Evolutionary conservation across 2,888 invertebrate genomes (phyloP).

Genomic region (Ariolimax columbianus): DNA sequence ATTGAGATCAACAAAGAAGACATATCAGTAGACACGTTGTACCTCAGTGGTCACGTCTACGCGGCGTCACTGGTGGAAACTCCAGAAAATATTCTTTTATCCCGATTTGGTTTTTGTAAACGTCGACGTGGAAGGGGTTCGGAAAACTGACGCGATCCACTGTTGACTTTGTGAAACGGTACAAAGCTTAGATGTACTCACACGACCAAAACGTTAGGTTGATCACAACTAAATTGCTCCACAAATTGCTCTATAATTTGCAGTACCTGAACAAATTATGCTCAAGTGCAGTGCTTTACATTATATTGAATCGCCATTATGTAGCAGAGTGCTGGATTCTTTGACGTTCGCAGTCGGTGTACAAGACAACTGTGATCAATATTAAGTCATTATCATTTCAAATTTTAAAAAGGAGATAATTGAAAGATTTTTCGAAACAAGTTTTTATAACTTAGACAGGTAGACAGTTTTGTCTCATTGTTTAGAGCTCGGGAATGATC

Average conservation of each 20-base stretch:
- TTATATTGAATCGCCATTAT: not conserved
- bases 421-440: too few relatives aligned
- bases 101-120: not conserved
- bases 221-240: not conserved
- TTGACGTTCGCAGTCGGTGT: too few relatives aligned
- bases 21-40: not conserved
- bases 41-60: not conserved
- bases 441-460: too few relatives aligned
- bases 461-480: too few relatives aligned
- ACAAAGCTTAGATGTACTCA: not conserved
- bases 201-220: not conserved
- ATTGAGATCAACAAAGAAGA: not conserved
- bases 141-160: not conserved
- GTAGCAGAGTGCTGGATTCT: too few relatives aligned
- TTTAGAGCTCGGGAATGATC: too few relatives aligned
- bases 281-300: not conserved
- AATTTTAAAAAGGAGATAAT: too few relatives aligned
- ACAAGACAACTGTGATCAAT: too few relatives aligned
- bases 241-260: slow-evolving; percentile 15
- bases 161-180: not conserved
- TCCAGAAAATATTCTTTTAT: not conserved
- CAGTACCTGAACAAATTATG: not conserved
- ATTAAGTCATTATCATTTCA: too few relatives aligned
- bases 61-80: not conserved
- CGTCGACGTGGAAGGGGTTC: not conserved